Conservation (phyloP, 2,888 invertebrate species). For the Rhodophaea formosa region DNA sequence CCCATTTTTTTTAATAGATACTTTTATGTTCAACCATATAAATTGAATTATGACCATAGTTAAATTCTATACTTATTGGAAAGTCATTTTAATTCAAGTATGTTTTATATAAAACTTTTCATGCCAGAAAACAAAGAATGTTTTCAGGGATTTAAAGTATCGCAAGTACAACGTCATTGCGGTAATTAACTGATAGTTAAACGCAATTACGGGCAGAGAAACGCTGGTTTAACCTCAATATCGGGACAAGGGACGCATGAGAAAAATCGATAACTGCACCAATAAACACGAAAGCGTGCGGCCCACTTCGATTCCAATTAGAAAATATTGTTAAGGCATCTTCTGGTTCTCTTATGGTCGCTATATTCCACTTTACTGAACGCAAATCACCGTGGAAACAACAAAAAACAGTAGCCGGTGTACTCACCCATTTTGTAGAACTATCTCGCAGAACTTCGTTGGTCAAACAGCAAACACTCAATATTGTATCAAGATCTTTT, state of each 20-base stretch:
- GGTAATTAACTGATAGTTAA: constrained; percentile 3
- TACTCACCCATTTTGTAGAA: constrained; percentile 71
- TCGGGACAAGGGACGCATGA: constrained; percentile 48
- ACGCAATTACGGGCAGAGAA: background rate
- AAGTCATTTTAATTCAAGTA: background rate
- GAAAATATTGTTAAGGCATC: constrained; percentile 22
- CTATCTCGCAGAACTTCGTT: constrained; percentile 36
- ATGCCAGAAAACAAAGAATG: too few species aligned
- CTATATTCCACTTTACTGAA: background rate
- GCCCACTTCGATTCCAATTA: constrained; percentile 36
- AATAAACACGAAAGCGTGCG: constrained; percentile 43
- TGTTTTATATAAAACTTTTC: background rate
- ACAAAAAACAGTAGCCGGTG: constrained; percentile 51
- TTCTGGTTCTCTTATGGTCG: background rate
- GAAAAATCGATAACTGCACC: constrained; percentile 71
- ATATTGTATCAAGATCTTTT: constrained; percentile 39
- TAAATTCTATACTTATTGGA: too few species aligned
- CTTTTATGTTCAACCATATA: background rate
- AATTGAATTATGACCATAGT: too few species aligned
- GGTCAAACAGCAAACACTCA: constrained; percentile 30
- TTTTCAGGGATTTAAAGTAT: background rate
- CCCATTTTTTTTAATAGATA: background rate
- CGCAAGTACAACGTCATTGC: background rate
- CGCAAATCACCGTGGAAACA: constrained; percentile 26
- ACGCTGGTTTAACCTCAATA: constrained; percentile 31